phyloP scores from a whole-genome alignment of 2,797 vertebrate genomes.

The Morus bassanus region DNA sequence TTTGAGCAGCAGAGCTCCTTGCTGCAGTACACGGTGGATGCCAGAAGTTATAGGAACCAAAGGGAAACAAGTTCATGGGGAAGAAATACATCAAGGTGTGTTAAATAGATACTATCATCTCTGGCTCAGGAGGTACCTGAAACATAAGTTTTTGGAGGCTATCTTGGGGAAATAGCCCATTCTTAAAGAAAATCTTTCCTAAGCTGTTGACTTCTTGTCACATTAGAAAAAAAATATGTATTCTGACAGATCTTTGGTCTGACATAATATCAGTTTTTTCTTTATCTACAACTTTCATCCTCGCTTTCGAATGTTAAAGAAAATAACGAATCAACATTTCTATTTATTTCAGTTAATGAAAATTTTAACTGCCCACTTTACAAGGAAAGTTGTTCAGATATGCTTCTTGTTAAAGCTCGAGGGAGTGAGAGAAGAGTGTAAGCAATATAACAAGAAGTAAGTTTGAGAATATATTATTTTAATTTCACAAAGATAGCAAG shows the following conservation, averaged over 20 bases:
- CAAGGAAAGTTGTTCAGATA: not conserved
- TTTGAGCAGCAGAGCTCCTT: not conserved
- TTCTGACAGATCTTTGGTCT: not conserved
- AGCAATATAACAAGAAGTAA: not conserved
- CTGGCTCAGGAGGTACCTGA: not conserved
- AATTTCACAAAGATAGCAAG: slow-evolving; percentile 17
- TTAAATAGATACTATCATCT: not conserved
- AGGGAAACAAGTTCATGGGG: not conserved
- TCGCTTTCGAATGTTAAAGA: not conserved
- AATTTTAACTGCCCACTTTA: not conserved
- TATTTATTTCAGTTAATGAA: not conserved
- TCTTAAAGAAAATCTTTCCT: not conserved
- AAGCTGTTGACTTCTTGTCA: not conserved
- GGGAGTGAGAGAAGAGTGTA: not conserved
- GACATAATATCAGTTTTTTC: not conserved
- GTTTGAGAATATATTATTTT: slow-evolving; percentile 36
- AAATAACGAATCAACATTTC: not conserved
- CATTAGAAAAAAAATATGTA: not conserved
- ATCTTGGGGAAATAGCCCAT: not conserved
- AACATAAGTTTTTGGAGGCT: not conserved
- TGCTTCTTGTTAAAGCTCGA: not conserved
- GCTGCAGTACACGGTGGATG: not conserved
- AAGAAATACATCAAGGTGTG: not conserved
- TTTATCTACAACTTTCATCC: not conserved
- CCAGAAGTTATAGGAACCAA: not conserved